A percentile compares a stretch with the other conserved stretches of the same genome.
Conservation (phyloP, 2,888 invertebrate genomes). For the Tolmerus cingulatus region DNA sequence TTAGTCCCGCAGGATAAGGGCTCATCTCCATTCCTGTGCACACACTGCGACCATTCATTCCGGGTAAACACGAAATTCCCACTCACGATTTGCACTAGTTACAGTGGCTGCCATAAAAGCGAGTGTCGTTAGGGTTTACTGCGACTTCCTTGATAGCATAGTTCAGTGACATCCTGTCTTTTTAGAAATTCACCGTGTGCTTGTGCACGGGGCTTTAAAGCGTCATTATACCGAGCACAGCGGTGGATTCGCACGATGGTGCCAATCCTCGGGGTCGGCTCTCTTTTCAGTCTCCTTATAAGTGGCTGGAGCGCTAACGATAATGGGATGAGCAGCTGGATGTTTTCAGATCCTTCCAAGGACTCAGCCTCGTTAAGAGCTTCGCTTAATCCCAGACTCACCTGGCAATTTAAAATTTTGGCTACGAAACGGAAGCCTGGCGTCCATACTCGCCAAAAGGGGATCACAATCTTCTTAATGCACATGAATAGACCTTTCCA, state of each 20-base stretch:
- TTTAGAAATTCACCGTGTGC: background rate
- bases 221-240: background rate
- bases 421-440: background rate
- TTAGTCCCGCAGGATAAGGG: background rate
- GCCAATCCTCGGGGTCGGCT: background rate
- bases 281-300: background rate
- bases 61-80: constrained; percentile 14
- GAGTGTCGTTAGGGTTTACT: background rate
- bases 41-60: background rate
- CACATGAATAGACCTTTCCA: no score
- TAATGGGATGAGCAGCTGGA: background rate
- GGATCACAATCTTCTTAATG: background rate
- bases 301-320: background rate
- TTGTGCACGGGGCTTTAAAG: background rate
- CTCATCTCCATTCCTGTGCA: constrained; percentile 9
- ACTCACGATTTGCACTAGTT: constrained; percentile 21
- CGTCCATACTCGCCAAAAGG: background rate
- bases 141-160: background rate
- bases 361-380: background rate
- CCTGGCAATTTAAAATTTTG: background rate
- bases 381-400: background rate
- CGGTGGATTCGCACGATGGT: background rate
- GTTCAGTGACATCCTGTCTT: background rate
- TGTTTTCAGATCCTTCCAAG: background rate
- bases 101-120: background rate